Evolutionary conservation across 2,888 invertebrate species (phyloP), one percentile per base, ranked within the genome.

Genomic region (Conchocele bisecta): DNA sequence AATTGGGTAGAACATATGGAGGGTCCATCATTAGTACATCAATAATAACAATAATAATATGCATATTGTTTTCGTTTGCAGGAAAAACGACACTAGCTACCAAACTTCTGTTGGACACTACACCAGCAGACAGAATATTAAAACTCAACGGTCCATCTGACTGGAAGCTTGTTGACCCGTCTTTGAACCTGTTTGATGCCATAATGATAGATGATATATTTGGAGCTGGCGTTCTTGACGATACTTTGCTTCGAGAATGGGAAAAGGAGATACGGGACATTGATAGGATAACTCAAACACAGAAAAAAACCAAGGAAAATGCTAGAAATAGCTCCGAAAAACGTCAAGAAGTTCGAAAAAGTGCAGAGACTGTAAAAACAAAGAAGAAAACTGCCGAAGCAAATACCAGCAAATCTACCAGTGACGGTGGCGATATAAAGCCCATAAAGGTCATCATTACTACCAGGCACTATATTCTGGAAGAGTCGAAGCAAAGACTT

Each of bases 181-280:
- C 54, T 1, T 28, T 65, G 20, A 54, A 48, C 15, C 7, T 26
- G 15, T 39, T 59, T 20, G 41, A 56, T 22, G 44, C 39, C 0
- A 51, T 73, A 46, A 39, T 73, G 5, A 64, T 68, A 28, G 73
- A 73, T 44, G 73, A 73, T 31, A 68, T 73, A 5, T 75, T 75
- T 46, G 75, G 75, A 22, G 37, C 50, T 15, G 61, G 75, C 13
- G 66, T 60, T 20, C 29, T 73, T 11, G 57, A 68, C 35, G 68
- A 73, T 37, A 50, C 28, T 13, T 24, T 68, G 11, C 31, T 64
- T 9, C 44, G 60, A 17, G 35, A 56, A 22, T 73, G 73, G 68
- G 42, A 64, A 4, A 48, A 13, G 28, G 26, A 41, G 50, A 39
- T 64, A 1, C 48, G 42, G 7, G 68, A 64, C 28, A 28, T 73